A percentile compares a stretch with the other conserved stretches of the same genome.
Conservation (phyloP, 2,113 vertebrate genomes). For the Typhlomys cinereus region DNA sequence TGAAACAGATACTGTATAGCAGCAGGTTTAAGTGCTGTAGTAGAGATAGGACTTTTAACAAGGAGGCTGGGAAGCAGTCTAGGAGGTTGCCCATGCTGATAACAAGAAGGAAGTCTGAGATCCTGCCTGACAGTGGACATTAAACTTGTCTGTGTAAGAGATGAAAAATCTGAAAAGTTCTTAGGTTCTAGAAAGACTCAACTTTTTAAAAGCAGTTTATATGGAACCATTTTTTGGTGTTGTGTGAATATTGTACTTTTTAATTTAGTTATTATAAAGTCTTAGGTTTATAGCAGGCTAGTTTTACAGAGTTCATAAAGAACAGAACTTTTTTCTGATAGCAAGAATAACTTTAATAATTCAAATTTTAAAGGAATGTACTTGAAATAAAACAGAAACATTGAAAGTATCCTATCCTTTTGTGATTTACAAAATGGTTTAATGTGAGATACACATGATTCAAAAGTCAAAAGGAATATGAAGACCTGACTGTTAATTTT, state of each 20-base stretch:
- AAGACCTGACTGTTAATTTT: not conserved
- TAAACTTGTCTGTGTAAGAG: not conserved
- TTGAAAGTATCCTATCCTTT: slow-evolving; percentile 18
- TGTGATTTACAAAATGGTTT: slow-evolving; percentile 11
- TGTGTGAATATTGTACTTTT: not conserved
- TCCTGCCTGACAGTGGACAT: not conserved
- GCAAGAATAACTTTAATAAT: slow-evolving; percentile 36
- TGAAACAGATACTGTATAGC: slow-evolving; percentile 10
- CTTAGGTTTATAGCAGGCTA: not conserved
- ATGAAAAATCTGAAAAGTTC: not conserved
- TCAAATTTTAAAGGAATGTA: slow-evolving; percentile 4
- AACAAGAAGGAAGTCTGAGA: not conserved
- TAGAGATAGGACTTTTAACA: not conserved
- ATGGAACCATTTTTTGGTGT: not conserved
- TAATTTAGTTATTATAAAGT: not conserved
- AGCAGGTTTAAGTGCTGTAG: not conserved
- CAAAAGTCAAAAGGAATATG: slow-evolving; percentile 22
- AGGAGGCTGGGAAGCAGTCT: not conserved
- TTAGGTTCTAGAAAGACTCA: not conserved
- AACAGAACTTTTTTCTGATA: not conserved
- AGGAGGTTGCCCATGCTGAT: not conserved
- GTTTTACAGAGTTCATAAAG: not conserved
- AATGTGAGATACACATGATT: not conserved
- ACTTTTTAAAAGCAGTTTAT: too few species aligned
- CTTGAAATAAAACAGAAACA: slow-evolving; percentile 45